Evolutionary conservation across 2,113 vertebrate species (phyloP).

Genomic region (Rhabdomys dilectus): DNA sequence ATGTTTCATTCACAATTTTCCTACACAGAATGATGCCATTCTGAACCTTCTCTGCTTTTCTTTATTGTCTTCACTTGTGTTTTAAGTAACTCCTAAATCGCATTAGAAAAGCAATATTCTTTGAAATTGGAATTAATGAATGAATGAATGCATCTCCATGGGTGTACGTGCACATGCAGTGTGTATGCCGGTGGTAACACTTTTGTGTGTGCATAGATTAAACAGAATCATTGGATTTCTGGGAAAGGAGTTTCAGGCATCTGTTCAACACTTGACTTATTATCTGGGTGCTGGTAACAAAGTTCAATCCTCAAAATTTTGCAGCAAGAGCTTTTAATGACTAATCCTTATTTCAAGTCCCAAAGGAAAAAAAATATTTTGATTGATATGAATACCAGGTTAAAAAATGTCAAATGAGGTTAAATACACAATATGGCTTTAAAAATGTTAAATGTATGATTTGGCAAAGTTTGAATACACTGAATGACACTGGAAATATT

Average conservation of each 20-base stretch:
- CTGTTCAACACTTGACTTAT: neutral
- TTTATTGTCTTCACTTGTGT: neutral
- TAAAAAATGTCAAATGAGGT: slow-evolving; percentile 16
- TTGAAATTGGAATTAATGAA: neutral
- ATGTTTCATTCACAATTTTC: neutral
- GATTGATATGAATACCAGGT: neutral
- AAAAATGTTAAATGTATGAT: slow-evolving; percentile 20
- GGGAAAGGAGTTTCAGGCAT: neutral
- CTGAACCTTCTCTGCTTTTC: neutral
- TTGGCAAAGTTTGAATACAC: neutral
- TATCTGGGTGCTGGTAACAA: neutral
- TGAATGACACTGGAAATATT: neutral
- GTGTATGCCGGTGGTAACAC: neutral
- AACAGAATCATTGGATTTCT: neutral
- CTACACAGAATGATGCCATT: neutral
- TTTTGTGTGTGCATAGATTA: neutral
- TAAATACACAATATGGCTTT: neutral
- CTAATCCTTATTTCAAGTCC: neutral
- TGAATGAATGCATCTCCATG: neutral
- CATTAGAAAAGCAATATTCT: neutral
- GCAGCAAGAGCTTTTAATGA: neutral
- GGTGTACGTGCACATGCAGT: neutral
- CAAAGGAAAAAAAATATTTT: slow-evolving; percentile 1
- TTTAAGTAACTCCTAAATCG: neutral
- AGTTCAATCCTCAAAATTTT: neutral